phyloP scores from a whole-genome alignment of 2,113 vertebrate species.

The Isichthys henryi region DNA sequence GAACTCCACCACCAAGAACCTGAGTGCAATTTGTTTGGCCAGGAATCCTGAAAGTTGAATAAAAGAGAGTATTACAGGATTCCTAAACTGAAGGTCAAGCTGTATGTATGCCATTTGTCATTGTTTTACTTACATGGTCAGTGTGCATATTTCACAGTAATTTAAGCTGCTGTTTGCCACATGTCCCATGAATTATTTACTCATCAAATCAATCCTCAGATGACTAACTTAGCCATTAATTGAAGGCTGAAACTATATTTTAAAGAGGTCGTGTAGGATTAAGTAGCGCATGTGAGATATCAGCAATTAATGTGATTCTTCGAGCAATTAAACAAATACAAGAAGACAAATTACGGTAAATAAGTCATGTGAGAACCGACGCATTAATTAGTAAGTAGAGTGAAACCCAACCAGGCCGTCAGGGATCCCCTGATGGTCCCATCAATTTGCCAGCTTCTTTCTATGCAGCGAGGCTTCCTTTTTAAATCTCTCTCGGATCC shows the following conservation, averaged over 20 bases:
- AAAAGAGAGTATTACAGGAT: neutral
- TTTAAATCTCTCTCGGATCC: neutral
- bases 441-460: neutral
- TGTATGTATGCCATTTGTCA: neutral
- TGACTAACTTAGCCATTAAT: neutral
- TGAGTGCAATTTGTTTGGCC: neutral
- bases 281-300: neutral
- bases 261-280: conserved; percentile 9
- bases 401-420: neutral
- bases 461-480: neutral
- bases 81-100: neutral
- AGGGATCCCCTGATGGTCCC: neutral
- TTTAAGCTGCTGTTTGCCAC: neutral
- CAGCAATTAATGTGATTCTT: conserved; percentile 3
- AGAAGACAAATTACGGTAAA: conserved; percentile 5
- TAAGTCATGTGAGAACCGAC: neutral
- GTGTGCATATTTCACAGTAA: neutral
- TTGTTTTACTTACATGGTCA: neutral
- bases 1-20: neutral
- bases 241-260: conserved; percentile 8
- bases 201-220: neutral
- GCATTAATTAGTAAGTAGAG: conserved; percentile 2
- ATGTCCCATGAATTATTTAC: neutral
- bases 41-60: neutral
- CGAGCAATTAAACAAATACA: conserved; percentile 14